A percentile compares a stretch with the other conserved stretches of the same genome.
Evolutionary conservation across 1,140 invertebrate species (phyloP).

Genomic region (Papilio polytes): DNA sequence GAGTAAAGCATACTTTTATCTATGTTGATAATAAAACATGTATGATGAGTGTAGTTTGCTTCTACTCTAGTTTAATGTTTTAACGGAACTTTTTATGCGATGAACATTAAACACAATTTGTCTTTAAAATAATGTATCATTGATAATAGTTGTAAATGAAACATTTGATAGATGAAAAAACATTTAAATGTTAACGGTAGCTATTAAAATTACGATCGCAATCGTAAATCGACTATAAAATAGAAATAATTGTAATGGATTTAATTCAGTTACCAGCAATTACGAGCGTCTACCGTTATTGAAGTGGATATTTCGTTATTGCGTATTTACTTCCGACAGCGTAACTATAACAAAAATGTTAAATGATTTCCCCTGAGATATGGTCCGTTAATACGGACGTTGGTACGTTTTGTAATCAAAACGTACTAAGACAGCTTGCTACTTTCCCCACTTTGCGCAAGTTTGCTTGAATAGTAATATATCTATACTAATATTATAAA

Average conservation of each 20-base stretch:
- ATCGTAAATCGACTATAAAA: slow-evolving; percentile 54
- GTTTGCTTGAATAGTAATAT: too few relatives aligned
- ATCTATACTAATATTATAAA: too few relatives aligned
- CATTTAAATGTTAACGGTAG: slow-evolving; percentile 39
- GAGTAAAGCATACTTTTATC: too few relatives aligned
- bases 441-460: too few relatives aligned
- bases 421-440: too few relatives aligned
- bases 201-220: slow-evolving; percentile 48
- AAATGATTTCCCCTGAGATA: too few relatives aligned
- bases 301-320: slow-evolving; percentile 9
- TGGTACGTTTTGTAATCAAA: too few relatives aligned
- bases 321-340: slow-evolving; percentile 8
- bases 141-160: not conserved
- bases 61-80: not conserved
- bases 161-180: not conserved
- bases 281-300: slow-evolving; percentile 8
- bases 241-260: slow-evolving; percentile 43
- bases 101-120: not conserved
- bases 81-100: not conserved
- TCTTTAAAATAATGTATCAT: slow-evolving; percentile 1
- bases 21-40: too few relatives aligned
- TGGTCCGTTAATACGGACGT: too few relatives aligned
- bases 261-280: slow-evolving; percentile 23
- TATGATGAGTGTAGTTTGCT: too few relatives aligned
- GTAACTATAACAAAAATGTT: too few relatives aligned